Base-by-base conservation (phyloP, 2,888 invertebrate species). In the Ditula angustiorana region DNA sequence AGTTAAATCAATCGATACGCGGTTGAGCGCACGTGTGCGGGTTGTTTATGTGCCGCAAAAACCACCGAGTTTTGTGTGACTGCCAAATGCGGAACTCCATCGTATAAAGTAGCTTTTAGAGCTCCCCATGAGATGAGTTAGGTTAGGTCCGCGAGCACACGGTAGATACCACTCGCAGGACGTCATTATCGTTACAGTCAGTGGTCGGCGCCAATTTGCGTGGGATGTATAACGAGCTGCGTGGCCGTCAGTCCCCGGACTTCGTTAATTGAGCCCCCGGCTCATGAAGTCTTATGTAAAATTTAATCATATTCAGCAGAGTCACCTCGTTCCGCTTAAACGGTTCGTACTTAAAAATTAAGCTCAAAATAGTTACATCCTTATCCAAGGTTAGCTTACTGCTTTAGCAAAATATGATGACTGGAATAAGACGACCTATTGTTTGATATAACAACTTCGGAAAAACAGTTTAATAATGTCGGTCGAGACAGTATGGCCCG, bases 1-100 rank as follows among this genome's bases (percentile, higher is more conserved):
- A 91, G 86, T 88, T 80, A 83, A 83, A 87, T 88, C 86, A 89
- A 91, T 92, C 88, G 88, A 88, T 88, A 83, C 75, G 89, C 82
- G 89, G 88, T 86, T 78, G 78, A 82, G 77, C 78, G 80, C 84
- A 87, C 86, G 85, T 84, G 88, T 84, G 88, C 80, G 82, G 79
- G 82, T 90, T 89, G 91, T 92, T 92, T 91, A 92, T 92, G 90
- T 78, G 76, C 89, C 90, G 76, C 90, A 90, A 87, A 87, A 88
- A 86, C 92, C 90, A 77, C 89, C 76, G 81, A 82, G 85, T 89
- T 86, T 86, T 87, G 90, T 81, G 83, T 83, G 81, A 83, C 82
- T 89, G 88, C 91, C 91, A 92, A 91, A 87, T 85, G 81, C 82
- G 81, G 74, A 81, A 81, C 80, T 73, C 58, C 79, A 81, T 77